Conservation (phyloP, 2,113 vertebrate genomes). For the Glaucomys volans region DNA sequence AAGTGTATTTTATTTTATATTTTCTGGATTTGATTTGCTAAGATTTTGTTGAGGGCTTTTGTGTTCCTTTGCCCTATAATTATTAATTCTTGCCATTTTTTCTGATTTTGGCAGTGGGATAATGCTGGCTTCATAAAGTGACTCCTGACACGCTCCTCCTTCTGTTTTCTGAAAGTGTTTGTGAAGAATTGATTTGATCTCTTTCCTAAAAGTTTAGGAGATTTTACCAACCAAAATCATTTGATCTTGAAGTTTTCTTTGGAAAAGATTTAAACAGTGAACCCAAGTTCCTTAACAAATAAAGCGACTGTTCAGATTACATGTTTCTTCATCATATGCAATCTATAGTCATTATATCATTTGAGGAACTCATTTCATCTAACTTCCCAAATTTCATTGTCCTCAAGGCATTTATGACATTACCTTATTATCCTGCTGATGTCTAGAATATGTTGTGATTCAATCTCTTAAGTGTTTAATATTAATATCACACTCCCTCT, state of each 20-base stretch:
- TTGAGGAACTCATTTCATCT: no score
- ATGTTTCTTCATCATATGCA: neutral
- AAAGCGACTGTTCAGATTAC: neutral
- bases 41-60: neutral
- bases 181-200: neutral
- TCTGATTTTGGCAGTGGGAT: neutral
- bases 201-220: neutral
- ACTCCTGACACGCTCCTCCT: neutral
- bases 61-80: neutral
- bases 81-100: neutral
- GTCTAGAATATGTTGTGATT: no score
- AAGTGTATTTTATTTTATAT: neutral
- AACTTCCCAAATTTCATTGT: no score
- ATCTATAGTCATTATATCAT: neutral
- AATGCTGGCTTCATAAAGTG: neutral
- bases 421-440: no score
- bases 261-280: neutral
- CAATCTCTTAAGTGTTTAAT: no score
- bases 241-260: neutral
- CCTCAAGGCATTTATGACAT: no score
- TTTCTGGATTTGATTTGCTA: neutral
- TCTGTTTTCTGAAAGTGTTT: neutral
- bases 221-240: neutral
- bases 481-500: no score
- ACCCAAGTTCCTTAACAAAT: neutral